Evolutionary conservation across 1,140 invertebrate species (phyloP).

Genomic region (Portunus trituberculatus): DNA sequence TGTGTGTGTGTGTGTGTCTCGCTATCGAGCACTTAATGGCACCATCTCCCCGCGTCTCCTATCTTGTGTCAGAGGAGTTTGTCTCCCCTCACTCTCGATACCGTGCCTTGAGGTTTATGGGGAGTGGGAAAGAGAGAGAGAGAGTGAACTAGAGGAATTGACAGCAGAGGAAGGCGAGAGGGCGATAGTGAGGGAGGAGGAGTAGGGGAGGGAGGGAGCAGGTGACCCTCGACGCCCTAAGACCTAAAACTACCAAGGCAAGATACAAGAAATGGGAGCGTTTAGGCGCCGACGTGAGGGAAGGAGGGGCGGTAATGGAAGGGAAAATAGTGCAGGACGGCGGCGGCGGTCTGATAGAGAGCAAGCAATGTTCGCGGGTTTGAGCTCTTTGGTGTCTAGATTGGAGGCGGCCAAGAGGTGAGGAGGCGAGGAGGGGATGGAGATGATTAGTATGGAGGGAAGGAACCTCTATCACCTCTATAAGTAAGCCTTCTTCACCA

Average conservation of each 20-base stretch:
- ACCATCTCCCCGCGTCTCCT: background rate
- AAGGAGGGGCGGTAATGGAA: background rate
- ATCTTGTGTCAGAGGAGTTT: background rate
- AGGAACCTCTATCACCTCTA: too few species aligned
- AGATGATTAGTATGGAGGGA: too few species aligned
- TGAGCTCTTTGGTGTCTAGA: background rate
- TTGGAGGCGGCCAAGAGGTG: background rate
- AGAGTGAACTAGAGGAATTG: background rate
- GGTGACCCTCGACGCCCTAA: too few species aligned
- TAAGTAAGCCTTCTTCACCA: too few species aligned
- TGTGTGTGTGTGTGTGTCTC: background rate
- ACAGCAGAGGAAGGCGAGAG: background rate
- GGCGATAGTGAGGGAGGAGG: too few species aligned
- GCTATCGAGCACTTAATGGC: background rate
- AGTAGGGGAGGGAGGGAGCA: too few species aligned
- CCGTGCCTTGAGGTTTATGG: background rate
- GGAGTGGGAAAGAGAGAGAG: background rate
- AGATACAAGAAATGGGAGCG: background rate
- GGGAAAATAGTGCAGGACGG: background rate
- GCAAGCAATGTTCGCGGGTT: slow-evolving; percentile 7
- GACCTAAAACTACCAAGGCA: background rate
- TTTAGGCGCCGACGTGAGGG: background rate
- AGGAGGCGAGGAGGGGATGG: background rate
- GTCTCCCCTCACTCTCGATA: background rate
- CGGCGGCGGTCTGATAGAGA: background rate